Evolutionary conservation across 2,113 vertebrate genomes (phyloP).

Genomic region (Anser cygnoides): DNA sequence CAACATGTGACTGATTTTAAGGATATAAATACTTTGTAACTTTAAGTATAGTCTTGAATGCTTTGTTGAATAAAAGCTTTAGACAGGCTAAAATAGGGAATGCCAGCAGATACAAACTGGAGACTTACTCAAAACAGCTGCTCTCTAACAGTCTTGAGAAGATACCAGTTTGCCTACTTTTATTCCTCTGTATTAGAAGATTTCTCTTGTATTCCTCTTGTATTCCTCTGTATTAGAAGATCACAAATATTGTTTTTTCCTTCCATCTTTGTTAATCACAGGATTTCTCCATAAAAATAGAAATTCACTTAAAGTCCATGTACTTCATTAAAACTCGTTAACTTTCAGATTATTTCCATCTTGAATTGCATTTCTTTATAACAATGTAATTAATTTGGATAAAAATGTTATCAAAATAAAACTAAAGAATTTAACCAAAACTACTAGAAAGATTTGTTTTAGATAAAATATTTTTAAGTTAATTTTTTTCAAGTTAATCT

Average conservation of each 20-base stretch:
- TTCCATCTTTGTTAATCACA: not conserved
- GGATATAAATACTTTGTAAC: not conserved
- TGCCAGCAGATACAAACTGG: not conserved
- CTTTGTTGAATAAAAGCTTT: not conserved
- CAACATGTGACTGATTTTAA: constrained; percentile 2
- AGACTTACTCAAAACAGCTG: not conserved
- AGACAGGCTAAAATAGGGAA: not conserved
- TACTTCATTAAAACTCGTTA: not conserved
- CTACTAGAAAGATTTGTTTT: not conserved
- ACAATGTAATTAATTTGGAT: not conserved
- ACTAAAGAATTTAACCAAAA: not conserved
- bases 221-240: not conserved
- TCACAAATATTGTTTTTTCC: not conserved
- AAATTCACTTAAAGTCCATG: not conserved
- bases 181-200: not conserved
- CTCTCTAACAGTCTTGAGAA: not conserved
- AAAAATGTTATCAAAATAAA: not conserved
- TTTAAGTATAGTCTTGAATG: not conserved
- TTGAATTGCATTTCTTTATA: not conserved
- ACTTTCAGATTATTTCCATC: not conserved
- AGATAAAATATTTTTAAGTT: not conserved
- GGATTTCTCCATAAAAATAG: not conserved
- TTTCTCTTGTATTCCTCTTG: no score
- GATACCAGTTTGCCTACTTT: not conserved
- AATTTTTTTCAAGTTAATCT: not conserved